Conservation (phyloP, 2,888 invertebrate genomes). For the Plusia festucae region DNA sequence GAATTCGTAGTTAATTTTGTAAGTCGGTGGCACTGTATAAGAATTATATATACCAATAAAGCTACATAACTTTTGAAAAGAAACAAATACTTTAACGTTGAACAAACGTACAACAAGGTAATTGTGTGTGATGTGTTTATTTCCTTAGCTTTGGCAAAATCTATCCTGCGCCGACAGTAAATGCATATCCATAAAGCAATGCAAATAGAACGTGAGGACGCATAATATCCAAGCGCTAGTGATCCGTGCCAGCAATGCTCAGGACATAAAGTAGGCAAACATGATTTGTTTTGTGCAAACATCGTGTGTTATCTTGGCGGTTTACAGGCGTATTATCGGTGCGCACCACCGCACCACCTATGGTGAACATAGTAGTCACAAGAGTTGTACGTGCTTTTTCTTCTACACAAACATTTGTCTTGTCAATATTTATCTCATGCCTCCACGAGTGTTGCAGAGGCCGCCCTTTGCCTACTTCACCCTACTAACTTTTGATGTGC, state of each 20-base stretch:
- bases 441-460: slow-evolving; percentile 74
- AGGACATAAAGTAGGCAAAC: slow-evolving; percentile 82
- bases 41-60: slow-evolving; percentile 18
- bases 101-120: slow-evolving; percentile 14
- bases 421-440: slow-evolving; percentile 85
- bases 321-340: slow-evolving; percentile 75
- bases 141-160: slow-evolving; percentile 39
- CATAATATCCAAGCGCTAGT: slow-evolving; percentile 71
- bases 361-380: slow-evolving; percentile 74
- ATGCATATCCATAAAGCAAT: slow-evolving; percentile 70
- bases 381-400: slow-evolving; percentile 79
- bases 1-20: slow-evolving; percentile 64
- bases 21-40: slow-evolving; percentile 56
- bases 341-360: slow-evolving; percentile 73
- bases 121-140: slow-evolving; percentile 42
- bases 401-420: slow-evolving; percentile 81
- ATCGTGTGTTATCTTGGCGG: slow-evolving; percentile 77
- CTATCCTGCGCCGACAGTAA: slow-evolving; percentile 50
- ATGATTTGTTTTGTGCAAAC: slow-evolving; percentile 84
- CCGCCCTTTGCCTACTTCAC: slow-evolving; percentile 64
- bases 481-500: slow-evolving; percentile 58
- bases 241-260: slow-evolving; percentile 76
- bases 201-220: slow-evolving; percentile 84
- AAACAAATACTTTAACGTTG: slow-evolving; percentile 28
- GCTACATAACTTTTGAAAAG: slow-evolving; percentile 19